These are phyloP conservation scores for Petaurus breviceps DNA, from an alignment of 2,113 vertebrate species.

Conservation along the genomic window DNA sequence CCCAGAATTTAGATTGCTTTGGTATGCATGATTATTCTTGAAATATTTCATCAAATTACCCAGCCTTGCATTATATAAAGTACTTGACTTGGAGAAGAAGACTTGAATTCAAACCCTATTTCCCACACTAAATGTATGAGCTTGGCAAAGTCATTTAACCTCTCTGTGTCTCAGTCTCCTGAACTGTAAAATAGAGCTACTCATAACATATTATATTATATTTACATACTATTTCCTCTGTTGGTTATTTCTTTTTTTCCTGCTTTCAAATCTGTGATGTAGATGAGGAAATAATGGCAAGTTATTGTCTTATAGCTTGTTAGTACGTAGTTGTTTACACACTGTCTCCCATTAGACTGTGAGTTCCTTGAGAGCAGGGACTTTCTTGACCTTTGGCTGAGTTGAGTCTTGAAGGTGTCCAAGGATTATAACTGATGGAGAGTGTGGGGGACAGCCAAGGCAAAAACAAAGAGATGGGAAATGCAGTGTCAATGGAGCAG, in stretches of 20 bases:
- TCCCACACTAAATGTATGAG: not conserved
- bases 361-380: not conserved
- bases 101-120: not conserved
- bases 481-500: too few relatives aligned
- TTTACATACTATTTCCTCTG: not conserved
- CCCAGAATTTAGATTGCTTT: not conserved
- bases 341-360: not conserved
- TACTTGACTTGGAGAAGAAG: not conserved
- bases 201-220: too few relatives aligned
- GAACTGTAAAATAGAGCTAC: not conserved
- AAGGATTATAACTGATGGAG: too few relatives aligned
- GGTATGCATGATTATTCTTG: too few relatives aligned
- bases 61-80: not conserved
- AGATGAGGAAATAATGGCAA: not conserved
- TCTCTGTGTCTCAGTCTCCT: not conserved
- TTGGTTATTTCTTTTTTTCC: not conserved
- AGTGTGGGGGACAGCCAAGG: too few relatives aligned
- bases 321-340: not conserved
- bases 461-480: too few relatives aligned
- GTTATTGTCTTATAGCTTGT: not conserved
- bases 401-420: too few relatives aligned
- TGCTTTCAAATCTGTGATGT: not conserved
- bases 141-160: not conserved
- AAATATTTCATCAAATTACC: not conserved
- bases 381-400: not conserved